phyloP scores from a whole-genome alignment of 2,113 vertebrate species.

The Rhombomys opimus region DNA sequence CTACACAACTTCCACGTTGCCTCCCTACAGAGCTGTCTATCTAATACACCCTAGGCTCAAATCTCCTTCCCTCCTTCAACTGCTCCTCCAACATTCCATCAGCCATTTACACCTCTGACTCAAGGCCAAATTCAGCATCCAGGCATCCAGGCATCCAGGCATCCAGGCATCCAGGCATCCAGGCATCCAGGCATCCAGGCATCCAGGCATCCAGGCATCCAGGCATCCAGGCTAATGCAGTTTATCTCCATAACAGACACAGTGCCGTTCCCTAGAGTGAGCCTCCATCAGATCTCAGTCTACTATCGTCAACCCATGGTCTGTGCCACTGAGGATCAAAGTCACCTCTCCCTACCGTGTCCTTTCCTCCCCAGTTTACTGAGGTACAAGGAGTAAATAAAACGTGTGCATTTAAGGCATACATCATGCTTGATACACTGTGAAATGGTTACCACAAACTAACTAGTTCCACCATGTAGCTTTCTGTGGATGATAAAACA shows the following conservation, averaged over 20 bases:
- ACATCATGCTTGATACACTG: background rate
- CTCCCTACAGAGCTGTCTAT: background rate
- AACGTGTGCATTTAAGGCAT: background rate
- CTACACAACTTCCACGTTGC: background rate
- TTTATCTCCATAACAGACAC: background rate
- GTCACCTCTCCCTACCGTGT: background rate
- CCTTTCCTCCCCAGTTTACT: background rate
- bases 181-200: background rate
- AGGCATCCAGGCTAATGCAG: no score
- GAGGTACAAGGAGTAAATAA: background rate
- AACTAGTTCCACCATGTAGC: background rate
- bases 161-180: no score
- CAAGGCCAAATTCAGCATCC: background rate
- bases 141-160: background rate
- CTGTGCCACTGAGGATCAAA: accelerated
- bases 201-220: background rate
- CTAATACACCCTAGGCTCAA: background rate
- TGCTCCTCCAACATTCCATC: background rate
- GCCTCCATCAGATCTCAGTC: no score
- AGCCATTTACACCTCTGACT: background rate
- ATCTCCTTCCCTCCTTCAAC: background rate
- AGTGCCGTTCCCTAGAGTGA: accelerated
- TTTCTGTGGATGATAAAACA: background rate
- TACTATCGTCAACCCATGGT: background rate
- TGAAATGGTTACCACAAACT: background rate